These are phyloP conservation scores for Phyllotis vaccarum DNA, from an alignment of 2,797 vertebrate genomes.

Conservation along the genomic window DNA sequence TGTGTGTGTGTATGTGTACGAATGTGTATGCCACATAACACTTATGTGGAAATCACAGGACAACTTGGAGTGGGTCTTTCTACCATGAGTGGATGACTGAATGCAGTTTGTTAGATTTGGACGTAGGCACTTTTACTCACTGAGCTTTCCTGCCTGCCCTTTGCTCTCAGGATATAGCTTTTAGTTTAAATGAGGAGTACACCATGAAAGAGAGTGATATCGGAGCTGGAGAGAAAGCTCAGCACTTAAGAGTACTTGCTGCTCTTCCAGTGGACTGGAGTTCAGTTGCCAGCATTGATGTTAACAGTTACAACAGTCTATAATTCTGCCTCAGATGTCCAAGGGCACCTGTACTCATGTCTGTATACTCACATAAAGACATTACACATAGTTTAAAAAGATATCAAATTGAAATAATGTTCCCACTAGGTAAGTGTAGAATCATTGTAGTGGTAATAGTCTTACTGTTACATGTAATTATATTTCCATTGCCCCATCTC, in stretches of 20 bases:
- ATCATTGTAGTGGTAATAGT: not conserved
- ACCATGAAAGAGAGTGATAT: not conserved
- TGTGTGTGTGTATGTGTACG: too few relatives aligned
- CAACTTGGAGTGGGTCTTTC: not conserved
- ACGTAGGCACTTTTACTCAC: not conserved
- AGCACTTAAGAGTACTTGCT: not conserved
- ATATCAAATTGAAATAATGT: not conserved
- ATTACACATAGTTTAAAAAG: not conserved
- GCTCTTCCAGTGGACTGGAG: not conserved
- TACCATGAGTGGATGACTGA: not conserved
- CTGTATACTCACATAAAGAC: not conserved
- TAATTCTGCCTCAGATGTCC: not conserved
- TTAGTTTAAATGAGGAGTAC: constrained; percentile 26
- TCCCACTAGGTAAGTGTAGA: constrained; percentile 9
- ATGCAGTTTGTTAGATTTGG: not conserved
- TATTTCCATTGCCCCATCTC: not conserved
- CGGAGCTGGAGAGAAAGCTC: not conserved
- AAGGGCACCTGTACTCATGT: not conserved
- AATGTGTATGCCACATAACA: not conserved
- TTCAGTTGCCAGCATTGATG: not conserved
- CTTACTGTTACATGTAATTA: not conserved
- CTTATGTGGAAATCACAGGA: not conserved
- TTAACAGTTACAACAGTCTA: not conserved
- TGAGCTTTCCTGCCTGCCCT: not conserved
- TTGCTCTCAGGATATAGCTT: not conserved